Evolutionary conservation across 2,888 invertebrate genomes (phyloP).

Genomic region (Tupiocoris notatus): DNA sequence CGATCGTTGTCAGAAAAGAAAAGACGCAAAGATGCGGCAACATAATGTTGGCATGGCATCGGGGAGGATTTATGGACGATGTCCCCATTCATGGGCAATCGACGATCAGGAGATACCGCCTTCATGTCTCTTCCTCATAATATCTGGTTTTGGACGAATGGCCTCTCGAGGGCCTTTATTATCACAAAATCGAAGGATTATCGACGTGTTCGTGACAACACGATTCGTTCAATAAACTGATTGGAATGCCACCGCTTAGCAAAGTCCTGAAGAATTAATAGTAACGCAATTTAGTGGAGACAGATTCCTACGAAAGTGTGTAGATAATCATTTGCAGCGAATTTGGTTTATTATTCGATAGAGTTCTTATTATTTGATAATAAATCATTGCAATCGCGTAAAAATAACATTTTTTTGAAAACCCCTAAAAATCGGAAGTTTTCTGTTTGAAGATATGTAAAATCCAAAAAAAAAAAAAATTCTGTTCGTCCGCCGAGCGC

Average conservation of each 20-base stretch:
- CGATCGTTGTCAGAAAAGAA: neutral
- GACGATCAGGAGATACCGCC: neutral
- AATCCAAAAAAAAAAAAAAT: too few relatives aligned
- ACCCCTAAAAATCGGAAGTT: too few relatives aligned
- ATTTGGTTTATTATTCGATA: too few relatives aligned
- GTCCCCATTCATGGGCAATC: neutral
- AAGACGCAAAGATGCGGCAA: neutral
- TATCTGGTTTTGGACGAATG: neutral
- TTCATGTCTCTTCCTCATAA: neutral
- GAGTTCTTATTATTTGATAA: too few relatives aligned
- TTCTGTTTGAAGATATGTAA: too few relatives aligned
- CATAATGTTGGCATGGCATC: neutral
- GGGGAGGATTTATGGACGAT: neutral
- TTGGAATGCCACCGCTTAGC: neutral
- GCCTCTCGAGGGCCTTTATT: neutral
- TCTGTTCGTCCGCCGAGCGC: too few relatives aligned
- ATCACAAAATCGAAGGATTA: neutral
- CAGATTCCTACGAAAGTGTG: too few relatives aligned
- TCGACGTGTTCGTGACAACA: neutral
- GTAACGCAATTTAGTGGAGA: too few relatives aligned
- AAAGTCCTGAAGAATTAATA: too few relatives aligned
- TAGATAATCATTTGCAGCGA: too few relatives aligned
- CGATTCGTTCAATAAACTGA: neutral
- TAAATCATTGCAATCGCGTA: too few relatives aligned
- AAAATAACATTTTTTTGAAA: too few relatives aligned